A percentile compares a stretch with the other conserved stretches of the same genome.
Conservation (phyloP, 2,888 invertebrate genomes). For the Chelonus formosanus region DNA sequence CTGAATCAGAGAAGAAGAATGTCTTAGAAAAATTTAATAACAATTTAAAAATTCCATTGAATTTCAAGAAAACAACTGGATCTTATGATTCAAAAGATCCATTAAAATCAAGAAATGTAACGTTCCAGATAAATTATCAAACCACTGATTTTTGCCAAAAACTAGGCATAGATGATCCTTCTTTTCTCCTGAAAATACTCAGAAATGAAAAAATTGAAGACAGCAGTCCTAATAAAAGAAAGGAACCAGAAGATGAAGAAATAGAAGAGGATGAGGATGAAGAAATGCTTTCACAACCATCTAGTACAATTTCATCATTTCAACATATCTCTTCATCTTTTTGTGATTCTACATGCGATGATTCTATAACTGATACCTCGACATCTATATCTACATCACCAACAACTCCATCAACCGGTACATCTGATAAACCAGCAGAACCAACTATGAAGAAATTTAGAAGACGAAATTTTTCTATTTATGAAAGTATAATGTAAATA, state of each 20-base stretch:
- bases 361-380: constrained; percentile 7
- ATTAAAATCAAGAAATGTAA: constrained; percentile 57
- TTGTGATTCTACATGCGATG: too few relatives aligned
- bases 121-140: constrained; percentile 72
- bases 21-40: constrained; percentile 73
- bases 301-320: too few relatives aligned
- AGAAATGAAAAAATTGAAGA: constrained; percentile 12
- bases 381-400: too few relatives aligned
- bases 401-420: not conserved
- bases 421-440: constrained; percentile 34
- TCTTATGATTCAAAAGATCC: constrained; percentile 67
- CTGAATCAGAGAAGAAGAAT: constrained; percentile 75
- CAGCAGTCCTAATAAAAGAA: too few relatives aligned
- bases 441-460: constrained; percentile 63
- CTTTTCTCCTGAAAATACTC: constrained; percentile 68
- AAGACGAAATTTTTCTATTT: constrained; percentile 64
- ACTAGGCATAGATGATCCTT: constrained; percentile 83
- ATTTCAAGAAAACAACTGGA: constrained; percentile 81
- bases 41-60: constrained; percentile 76
- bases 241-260: not conserved
- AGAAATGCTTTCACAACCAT: too few relatives aligned
- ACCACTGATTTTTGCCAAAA: constrained; percentile 74
- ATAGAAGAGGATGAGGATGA: not conserved
- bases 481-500: constrained; percentile 46
- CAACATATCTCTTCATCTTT: too few relatives aligned